Conservation (phyloP, 1,140 invertebrate genomes). For the Lepidotrigona ventralis region DNA sequence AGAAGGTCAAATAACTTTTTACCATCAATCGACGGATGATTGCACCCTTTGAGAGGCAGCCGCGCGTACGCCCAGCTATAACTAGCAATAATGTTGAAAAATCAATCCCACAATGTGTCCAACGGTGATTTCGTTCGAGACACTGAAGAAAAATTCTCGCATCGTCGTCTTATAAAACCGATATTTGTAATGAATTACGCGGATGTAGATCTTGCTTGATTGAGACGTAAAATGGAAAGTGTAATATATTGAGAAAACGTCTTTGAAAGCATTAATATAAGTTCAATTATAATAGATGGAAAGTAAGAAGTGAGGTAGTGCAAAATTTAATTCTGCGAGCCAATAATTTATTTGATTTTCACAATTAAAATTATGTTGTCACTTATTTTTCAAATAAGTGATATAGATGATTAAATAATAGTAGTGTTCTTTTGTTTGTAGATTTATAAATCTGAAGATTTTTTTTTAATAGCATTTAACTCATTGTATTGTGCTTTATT, state of each 20-base stretch:
- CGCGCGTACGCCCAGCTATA: neutral
- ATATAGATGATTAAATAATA: too few relatives aligned
- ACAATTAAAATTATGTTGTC: too few relatives aligned
- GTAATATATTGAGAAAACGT: neutral
- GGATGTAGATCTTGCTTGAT: neutral
- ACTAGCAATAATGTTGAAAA: neutral
- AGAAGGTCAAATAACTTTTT: constrained; percentile 43
- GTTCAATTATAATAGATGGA: too few relatives aligned
- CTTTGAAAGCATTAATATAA: too few relatives aligned
- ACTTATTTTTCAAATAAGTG: neutral
- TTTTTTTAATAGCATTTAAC: neutral
- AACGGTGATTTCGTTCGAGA: neutral
- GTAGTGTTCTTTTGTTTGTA: neutral
- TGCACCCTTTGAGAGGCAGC: constrained; percentile 23
- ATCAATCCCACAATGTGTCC: neutral
- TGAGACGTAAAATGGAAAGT: too few relatives aligned
- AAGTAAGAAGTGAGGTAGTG: too few relatives aligned
- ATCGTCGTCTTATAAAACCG: neutral
- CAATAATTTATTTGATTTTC: too few relatives aligned
- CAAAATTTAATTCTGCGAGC: too few relatives aligned
- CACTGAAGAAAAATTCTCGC: neutral
- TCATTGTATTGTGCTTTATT: neutral
- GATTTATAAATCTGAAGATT: neutral
- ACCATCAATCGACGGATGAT: constrained; percentile 20
- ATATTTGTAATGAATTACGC: neutral